A percentile compares a stretch with the other conserved stretches of the same genome.
Conservation (phyloP, 2,888 invertebrate genomes). For the Cecidostiba fungosa region DNA sequence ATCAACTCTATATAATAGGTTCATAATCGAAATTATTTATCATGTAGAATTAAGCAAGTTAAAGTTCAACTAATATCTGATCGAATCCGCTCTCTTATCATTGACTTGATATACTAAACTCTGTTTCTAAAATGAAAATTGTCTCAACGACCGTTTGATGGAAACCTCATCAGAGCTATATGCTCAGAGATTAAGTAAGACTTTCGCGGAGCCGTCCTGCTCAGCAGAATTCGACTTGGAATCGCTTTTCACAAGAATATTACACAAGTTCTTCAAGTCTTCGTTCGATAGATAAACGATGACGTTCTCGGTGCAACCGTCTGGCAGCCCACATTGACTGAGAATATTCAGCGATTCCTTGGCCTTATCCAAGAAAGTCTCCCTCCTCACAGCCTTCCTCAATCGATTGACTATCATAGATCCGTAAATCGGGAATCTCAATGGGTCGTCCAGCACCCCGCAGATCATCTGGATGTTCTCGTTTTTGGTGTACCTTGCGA, state of each 20-base stretch:
- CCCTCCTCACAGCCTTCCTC: constrained; percentile 15
- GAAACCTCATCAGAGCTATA: neutral
- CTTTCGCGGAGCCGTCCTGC: neutral
- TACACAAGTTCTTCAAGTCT: constrained; percentile 12
- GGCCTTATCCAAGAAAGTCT: constrained; percentile 11
- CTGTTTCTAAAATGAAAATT: neutral
- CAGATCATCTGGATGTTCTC: constrained; percentile 23
- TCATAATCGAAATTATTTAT: neutral
- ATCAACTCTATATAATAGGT: neutral
- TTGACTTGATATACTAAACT: neutral
- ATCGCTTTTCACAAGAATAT: neutral
- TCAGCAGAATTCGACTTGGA: neutral
- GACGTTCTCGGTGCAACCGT: constrained; percentile 38
- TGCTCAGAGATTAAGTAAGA: neutral
- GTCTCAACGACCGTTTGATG: neutral
- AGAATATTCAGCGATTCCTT: constrained; percentile 24
- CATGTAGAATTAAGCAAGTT: neutral
- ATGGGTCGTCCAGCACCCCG: neutral
- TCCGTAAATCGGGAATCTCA: constrained; percentile 26
- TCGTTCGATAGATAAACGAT: constrained; percentile 27
- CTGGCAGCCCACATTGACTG: constrained; percentile 1
- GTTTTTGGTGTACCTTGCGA: constrained; percentile 20
- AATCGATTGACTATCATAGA: neutral
- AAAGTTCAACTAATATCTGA: neutral
- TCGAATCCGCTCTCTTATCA: too few relatives aligned